Base-by-base conservation (phyloP, 2,113 vertebrate species). In the Uria lomvia region DNA sequence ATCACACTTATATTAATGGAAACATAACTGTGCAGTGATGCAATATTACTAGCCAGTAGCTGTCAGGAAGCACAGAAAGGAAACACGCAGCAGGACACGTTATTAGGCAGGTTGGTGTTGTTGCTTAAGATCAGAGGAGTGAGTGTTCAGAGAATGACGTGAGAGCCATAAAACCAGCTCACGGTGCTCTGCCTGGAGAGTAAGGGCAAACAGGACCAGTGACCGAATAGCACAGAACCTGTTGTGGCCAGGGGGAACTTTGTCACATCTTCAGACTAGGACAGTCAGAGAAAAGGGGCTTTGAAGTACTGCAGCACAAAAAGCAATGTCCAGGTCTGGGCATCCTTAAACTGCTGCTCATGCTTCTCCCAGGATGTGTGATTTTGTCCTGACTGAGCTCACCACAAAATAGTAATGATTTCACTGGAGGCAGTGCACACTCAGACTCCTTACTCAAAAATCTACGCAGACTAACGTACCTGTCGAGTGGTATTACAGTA, bases 211-310 rank as follows among this genome's bases (percentile, higher is more conserved):
- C 32, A 12, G 78, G 27, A 55, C 14, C 16, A 0, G 2, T 32
- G 59, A 45, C 36, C 1, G 0, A 45, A 49, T 4, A 5, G 75
- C 71, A 52, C 22, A 16, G 75, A 73, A 88, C 45, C 22, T 0
- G 0, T 12, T 2, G 0, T 13, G 50, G 49, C 83, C 49, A 16
- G 50, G 29, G 88, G 71, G 38, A 86, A 6, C 26, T 63, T 12
- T 1, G 20, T 38, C 58, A 47, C 26, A 11, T 52, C 63, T 53
- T 74, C 86, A 60, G 32, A n/a, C 17, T n/a, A 47, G 45, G 36
- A 6, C 14, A 42, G 23, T 4, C 43, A 78, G 66, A 74, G 70
- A 30, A 68, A 88, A 74, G 42, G n/a, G 23, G 32, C 29, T 62
- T 29, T 52, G 65, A 84, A 58, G 47, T 42, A 17, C 20, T 29